Conservation (phyloP, 1,140 invertebrate species). For the Calosoma granatense region DNA sequence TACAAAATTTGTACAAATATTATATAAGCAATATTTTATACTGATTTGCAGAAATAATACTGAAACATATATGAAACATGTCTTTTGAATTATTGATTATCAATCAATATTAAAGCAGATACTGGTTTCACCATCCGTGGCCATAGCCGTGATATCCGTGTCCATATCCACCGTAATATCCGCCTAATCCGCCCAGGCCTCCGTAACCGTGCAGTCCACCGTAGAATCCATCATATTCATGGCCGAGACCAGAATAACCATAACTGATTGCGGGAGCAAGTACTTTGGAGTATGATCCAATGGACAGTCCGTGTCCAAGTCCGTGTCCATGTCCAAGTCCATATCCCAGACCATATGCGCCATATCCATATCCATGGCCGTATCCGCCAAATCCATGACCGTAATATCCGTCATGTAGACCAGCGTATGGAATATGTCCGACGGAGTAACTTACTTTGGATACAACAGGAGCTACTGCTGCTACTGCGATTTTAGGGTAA, state of each 20-base stretch:
- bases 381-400: slow-evolving; percentile 8
- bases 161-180: slow-evolving; percentile 9
- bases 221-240: slow-evolving; percentile 15
- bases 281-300: slow-evolving; percentile 10
- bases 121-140: too few species aligned
- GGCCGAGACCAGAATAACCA: slow-evolving; percentile 12
- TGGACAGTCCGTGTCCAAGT: slow-evolving; percentile 11
- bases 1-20: too few species aligned
- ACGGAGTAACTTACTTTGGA: slow-evolving; percentile 9
- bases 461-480: slow-evolving; percentile 2
- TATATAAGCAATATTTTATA: too few species aligned
- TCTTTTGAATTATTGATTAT: too few species aligned
- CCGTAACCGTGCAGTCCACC: slow-evolving; percentile 15
- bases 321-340: slow-evolving; percentile 10
- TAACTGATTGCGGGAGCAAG: slow-evolving; percentile 9
- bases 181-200: slow-evolving; percentile 18
- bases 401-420: background rate
- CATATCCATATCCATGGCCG: slow-evolving; percentile 18
- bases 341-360: slow-evolving; percentile 16
- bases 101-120: too few species aligned
- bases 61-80: too few species aligned
- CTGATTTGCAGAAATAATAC: too few species aligned
- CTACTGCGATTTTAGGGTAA: background rate
- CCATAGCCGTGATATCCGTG: background rate
- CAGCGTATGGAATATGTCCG: slow-evolving; percentile 6